These are phyloP conservation scores for Diachasma alloeum DNA, from an alignment of 1,140 invertebrate species.

Conservation along the genomic window DNA sequence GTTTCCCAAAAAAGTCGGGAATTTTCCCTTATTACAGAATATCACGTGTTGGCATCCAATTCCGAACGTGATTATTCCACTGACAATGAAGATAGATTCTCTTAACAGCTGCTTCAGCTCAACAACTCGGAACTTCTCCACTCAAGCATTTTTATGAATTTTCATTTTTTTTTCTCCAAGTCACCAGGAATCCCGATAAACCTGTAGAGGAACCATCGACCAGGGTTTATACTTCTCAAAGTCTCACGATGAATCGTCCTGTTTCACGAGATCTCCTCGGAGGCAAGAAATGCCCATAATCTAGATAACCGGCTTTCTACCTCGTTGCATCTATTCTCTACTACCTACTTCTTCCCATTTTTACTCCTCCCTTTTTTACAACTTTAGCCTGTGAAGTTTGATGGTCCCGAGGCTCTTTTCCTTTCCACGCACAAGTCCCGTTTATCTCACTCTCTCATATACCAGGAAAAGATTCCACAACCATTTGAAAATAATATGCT, in stretches of 20 bases:
- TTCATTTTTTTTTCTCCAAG: background rate
- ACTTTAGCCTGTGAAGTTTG: background rate
- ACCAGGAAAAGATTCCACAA: background rate
- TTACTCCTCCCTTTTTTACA: background rate
- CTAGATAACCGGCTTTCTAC: conserved; percentile 26
- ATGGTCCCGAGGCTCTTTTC: background rate
- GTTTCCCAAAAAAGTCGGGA: background rate
- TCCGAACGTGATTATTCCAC: background rate
- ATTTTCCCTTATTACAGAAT: background rate
- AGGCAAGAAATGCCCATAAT: conserved; percentile 22
- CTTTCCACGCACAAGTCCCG: conserved; percentile 4
- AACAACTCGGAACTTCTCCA: background rate
- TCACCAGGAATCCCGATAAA: background rate
- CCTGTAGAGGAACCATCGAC: background rate
- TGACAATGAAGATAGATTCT: background rate
- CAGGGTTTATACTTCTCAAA: background rate
- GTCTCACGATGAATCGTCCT: conserved; percentile 21
- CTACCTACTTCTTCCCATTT: background rate
- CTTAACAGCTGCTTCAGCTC: background rate
- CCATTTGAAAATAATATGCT: background rate
- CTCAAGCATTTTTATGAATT: background rate
- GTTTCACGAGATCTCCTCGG: conserved; percentile 11
- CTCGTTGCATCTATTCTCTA: conserved; percentile 16
- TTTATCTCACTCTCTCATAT: background rate
- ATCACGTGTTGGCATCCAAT: background rate